These are phyloP conservation scores for Adelges cooleyi DNA, from an alignment of 1,140 invertebrate genomes.

Conservation along the genomic window DNA sequence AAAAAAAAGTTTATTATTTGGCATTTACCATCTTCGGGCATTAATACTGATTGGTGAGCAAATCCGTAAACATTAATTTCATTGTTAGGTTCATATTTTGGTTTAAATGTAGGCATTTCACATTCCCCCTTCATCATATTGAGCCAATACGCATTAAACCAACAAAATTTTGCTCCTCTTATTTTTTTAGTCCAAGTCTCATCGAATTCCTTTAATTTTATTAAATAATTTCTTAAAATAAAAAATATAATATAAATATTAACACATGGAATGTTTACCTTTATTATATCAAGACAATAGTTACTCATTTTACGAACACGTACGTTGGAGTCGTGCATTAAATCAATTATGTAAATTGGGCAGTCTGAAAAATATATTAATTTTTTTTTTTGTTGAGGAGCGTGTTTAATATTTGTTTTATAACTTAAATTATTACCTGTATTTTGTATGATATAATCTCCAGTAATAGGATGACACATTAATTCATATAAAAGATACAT, in stretches of 20 bases:
- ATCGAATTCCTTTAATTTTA: constrained; percentile 56
- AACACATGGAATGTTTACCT: constrained; percentile 45
- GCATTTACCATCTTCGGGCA: constrained; percentile 45
- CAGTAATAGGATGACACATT: constrained; percentile 67
- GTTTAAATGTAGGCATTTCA: constrained; percentile 42
- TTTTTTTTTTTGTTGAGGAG: too few relatives aligned
- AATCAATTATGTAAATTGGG: constrained; percentile 87
- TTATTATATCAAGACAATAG: constrained; percentile 81
- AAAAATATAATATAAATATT: constrained; percentile 11
- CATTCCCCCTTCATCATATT: constrained; percentile 75
- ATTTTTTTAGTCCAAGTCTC: constrained; percentile 84
- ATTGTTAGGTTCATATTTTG: constrained; percentile 46
- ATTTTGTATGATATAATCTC: constrained; percentile 69
- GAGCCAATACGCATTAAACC: constrained; percentile 95
- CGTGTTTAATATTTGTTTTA: too few relatives aligned
- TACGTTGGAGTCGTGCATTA: constrained; percentile 94
- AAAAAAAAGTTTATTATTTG: constrained; percentile 30
- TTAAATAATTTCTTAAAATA: not conserved
- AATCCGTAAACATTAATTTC: constrained; percentile 61
- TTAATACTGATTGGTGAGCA: constrained; percentile 53
- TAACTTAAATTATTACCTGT: constrained; percentile 41
- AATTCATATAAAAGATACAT: constrained; percentile 91
- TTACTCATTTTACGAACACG: constrained; percentile 86
- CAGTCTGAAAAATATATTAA: constrained; percentile 5
- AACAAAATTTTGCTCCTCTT: constrained; percentile 86